A percentile compares a stretch with the other conserved stretches of the same genome.
These are phyloP conservation scores for Uromys caudimaculatus DNA, from an alignment of 2,797 vertebrate genomes.

Conservation along the genomic window DNA sequence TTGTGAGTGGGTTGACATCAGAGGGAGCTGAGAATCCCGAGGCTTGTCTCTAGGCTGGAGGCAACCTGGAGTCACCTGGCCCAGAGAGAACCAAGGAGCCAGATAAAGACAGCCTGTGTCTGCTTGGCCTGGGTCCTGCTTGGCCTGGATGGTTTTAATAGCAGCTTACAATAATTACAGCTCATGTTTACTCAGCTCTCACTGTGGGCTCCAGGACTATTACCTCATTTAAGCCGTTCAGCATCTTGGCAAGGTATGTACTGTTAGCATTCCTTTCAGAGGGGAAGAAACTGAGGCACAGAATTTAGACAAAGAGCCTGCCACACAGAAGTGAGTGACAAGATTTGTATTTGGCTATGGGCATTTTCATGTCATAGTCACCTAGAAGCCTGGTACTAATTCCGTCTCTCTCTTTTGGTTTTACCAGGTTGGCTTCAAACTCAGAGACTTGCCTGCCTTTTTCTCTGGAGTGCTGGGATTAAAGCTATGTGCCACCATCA, in stretches of 20 bases:
- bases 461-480: not conserved
- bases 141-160: slow-evolving; percentile 21
- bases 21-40: not conserved
- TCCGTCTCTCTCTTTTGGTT: not conserved
- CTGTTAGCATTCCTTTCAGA: not conserved
- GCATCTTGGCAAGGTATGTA: not conserved
- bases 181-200: not conserved
- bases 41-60: slow-evolving; percentile 17
- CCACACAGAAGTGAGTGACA: not conserved
- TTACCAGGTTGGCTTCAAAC: not conserved
- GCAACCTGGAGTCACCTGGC: slow-evolving; percentile 41
- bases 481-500: not conserved
- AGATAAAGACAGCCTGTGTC: slow-evolving; percentile 55
- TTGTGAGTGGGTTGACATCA: slow-evolving; percentile 42
- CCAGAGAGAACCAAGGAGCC: slow-evolving; percentile 5
- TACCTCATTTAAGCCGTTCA: not conserved
- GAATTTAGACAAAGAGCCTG: not conserved
- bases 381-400: not conserved
- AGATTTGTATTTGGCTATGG: not conserved
- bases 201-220: not conserved
- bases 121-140: slow-evolving; percentile 28
- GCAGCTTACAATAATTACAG: slow-evolving; percentile 53
- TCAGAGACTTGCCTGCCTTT: not conserved
- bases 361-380: not conserved
- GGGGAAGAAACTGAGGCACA: slow-evolving; percentile 36